phyloP scores from a whole-genome alignment of 2,113 vertebrate species.

The Protomyctophum bolini region DNA sequence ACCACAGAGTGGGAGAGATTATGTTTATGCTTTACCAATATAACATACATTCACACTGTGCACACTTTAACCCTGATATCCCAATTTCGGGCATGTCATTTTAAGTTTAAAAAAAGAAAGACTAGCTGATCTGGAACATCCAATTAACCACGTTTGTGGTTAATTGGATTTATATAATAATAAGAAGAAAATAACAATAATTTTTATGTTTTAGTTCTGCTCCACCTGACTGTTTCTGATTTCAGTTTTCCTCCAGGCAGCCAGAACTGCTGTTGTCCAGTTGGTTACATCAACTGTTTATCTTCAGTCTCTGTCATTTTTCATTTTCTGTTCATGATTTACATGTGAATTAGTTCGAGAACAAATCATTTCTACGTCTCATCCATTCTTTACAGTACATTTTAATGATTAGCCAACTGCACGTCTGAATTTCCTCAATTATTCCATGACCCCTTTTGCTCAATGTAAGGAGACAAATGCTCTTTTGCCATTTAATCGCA shows the following conservation, averaged over 20 bases:
- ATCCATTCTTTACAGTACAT: constrained; percentile 61
- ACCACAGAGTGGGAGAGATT: no score
- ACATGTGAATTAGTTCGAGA: constrained; percentile 55
- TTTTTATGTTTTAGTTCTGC: constrained; percentile 43
- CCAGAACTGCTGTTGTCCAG: constrained; percentile 35
- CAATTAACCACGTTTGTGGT: no score
- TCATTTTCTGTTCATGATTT: constrained; percentile 54
- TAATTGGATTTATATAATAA: no score
- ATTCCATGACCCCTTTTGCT: constrained; percentile 42
- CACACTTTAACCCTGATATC: neutral
- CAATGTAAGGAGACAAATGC: constrained; percentile 59
- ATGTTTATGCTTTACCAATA: no score
- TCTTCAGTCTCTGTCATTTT: constrained; percentile 49
- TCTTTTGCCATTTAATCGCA: constrained; percentile 69
- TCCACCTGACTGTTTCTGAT: constrained; percentile 21
- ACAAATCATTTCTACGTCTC: constrained; percentile 59
- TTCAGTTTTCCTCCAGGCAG: constrained; percentile 40
- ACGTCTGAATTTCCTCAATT: constrained; percentile 69
- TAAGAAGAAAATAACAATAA: no score
- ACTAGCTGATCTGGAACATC: no score
- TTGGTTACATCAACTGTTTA: constrained; percentile 18
- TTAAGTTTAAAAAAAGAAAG: no score
- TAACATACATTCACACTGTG: constrained; percentile 26
- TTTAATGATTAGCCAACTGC: constrained; percentile 53
- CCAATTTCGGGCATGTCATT: no score